Percentiles rank a stretch among this genome's conserved stretches.
Conservation (phyloP, 1,140 invertebrate species). For the Drosophila miranda region DNA sequence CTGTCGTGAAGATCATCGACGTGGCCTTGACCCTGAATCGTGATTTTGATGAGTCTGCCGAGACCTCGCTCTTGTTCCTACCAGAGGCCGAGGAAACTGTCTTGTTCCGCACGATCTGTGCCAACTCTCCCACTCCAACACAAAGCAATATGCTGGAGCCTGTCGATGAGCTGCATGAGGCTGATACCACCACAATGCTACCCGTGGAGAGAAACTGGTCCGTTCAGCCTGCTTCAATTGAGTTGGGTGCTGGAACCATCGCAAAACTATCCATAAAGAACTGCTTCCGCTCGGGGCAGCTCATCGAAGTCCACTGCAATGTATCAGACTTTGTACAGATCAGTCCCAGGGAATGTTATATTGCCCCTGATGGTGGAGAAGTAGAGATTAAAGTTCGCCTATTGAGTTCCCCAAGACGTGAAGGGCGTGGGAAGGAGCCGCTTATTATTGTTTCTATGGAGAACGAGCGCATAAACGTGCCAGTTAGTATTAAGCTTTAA, state of each 20-base stretch:
- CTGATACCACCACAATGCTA: constrained; percentile 45
- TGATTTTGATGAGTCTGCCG: constrained; percentile 71
- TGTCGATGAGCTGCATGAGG: constrained; percentile 63
- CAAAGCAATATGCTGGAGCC: constrained; percentile 62
- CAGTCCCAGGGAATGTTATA: constrained; percentile 60
- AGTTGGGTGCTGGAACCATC: constrained; percentile 18
- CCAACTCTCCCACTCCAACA: constrained; percentile 67
- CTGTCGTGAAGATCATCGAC: constrained; percentile 72
- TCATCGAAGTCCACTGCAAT: constrained; percentile 67
- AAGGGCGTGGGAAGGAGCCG: constrained; percentile 32
- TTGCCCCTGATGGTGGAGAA: constrained; percentile 67
- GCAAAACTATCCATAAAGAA: constrained; percentile 54
- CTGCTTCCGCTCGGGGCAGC: constrained; percentile 61
- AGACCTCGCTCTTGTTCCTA: constrained; percentile 61
- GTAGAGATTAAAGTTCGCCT: constrained; percentile 58
- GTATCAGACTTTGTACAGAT: constrained; percentile 53
- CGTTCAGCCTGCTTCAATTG: constrained; percentile 50
- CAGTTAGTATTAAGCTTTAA: constrained; percentile 60
- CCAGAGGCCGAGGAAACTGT: constrained; percentile 77
- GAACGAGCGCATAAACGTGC: constrained; percentile 71
- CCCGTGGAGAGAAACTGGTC: constrained; percentile 58
- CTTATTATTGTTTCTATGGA: constrained; percentile 66
- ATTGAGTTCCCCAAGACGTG: constrained; percentile 17
- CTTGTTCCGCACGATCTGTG: constrained; percentile 71
- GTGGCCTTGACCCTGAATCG: constrained; percentile 74